A percentile compares a stretch with the other conserved stretches of the same genome.
These are phyloP conservation scores for Horisme vitalbata DNA, from an alignment of 2,888 invertebrate genomes.

Conservation along the genomic window DNA sequence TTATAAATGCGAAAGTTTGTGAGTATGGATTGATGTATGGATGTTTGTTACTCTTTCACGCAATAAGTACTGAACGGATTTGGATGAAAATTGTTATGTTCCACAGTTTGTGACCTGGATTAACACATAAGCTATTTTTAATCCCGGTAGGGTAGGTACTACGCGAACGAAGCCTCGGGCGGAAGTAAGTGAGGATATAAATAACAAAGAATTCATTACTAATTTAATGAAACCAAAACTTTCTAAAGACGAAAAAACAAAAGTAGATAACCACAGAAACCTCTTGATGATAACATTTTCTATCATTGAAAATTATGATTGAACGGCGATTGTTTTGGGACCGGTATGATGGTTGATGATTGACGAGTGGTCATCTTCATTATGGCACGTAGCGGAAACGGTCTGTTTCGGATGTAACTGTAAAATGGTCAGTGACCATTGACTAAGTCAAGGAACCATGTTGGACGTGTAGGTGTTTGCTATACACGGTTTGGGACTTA, in stretches of 20 bases:
- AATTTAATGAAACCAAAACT: background rate
- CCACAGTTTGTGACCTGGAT: too few relatives aligned
- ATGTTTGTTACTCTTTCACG: too few relatives aligned
- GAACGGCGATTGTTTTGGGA: conserved; percentile 27
- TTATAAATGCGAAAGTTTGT: too few relatives aligned
- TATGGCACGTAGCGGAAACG: conserved; percentile 33
- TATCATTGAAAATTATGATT: conserved; percentile 30
- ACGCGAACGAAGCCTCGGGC: too few relatives aligned
- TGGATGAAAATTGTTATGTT: too few relatives aligned
- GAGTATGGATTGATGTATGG: too few relatives aligned
- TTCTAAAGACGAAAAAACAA: conserved; percentile 9
- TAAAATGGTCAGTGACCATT: conserved; percentile 9
- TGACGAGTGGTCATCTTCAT: conserved; percentile 45
- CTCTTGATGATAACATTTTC: conserved; percentile 6
- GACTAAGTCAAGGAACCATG: background rate
- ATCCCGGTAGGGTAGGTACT: too few relatives aligned
- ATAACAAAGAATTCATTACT: too few relatives aligned
- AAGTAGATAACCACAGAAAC: conserved; percentile 8
- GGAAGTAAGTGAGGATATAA: too few relatives aligned
- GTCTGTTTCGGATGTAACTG: conserved; percentile 16
- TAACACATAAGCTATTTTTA: too few relatives aligned
- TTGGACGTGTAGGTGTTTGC: background rate
- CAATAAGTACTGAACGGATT: too few relatives aligned
- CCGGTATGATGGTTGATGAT: conserved; percentile 41
- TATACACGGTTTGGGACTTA: conserved; percentile 5